A percentile compares a stretch with the other conserved stretches of the same genome.
These are phyloP conservation scores for Agrotis puta DNA, from an alignment of 2,888 invertebrate species.

Conservation along the genomic window DNA sequence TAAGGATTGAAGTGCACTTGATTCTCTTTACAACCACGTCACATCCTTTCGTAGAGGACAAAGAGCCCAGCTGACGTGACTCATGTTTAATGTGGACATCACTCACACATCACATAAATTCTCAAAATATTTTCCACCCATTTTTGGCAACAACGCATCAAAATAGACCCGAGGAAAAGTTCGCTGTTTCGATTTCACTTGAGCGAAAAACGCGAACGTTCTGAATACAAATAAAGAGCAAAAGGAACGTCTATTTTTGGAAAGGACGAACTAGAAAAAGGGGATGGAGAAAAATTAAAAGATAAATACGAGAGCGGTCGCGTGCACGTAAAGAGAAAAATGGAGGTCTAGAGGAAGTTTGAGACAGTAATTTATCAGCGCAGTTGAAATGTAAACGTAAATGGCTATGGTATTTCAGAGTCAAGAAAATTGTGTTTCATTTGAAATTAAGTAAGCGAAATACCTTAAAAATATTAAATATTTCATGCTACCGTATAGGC, in stretches of 20 bases:
- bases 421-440: neutral
- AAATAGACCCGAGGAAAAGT: constrained; percentile 30
- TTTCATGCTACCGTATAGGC: too few relatives aligned
- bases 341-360: constrained; percentile 9
- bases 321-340: constrained; percentile 10
- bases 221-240: constrained; percentile 54
- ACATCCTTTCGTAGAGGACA: constrained; percentile 39
- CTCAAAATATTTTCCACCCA: constrained; percentile 21
- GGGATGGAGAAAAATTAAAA: constrained; percentile 37
- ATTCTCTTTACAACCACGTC: constrained; percentile 31
- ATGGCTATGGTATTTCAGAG: neutral
- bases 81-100: constrained; percentile 10
- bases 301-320: constrained; percentile 26
- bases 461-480: neutral
- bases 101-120: constrained; percentile 31
- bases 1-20: constrained; percentile 36
- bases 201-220: constrained; percentile 39
- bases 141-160: constrained; percentile 26
- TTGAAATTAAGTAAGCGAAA: neutral
- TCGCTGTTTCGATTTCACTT: constrained; percentile 32
- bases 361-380: constrained; percentile 6
- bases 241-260: constrained; percentile 36
- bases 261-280: constrained; percentile 22
- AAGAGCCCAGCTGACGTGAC: constrained; percentile 38
- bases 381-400: neutral